Percentiles rank a stretch among this genome's conserved stretches.
phyloP scores from a whole-genome alignment of 2,797 vertebrate genomes.

The Pristis pectinata region DNA sequence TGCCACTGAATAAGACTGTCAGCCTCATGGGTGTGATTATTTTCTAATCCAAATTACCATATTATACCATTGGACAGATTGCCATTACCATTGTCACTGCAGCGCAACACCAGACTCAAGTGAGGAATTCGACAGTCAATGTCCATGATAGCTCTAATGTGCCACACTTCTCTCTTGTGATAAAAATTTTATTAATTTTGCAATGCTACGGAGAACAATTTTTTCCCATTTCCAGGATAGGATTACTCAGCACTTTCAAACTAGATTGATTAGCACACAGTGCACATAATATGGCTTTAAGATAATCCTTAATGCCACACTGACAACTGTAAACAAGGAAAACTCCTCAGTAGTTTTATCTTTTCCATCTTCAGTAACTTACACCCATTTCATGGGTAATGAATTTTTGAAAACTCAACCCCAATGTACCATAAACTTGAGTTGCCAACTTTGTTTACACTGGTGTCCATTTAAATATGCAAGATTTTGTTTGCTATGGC shows the following conservation, averaged over 20 bases:
- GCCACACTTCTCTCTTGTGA: neutral
- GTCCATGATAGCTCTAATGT: neutral
- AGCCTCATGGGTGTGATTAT: neutral
- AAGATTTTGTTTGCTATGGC: too few species aligned
- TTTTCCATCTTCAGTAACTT: neutral
- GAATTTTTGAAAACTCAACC: neutral
- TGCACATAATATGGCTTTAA: neutral
- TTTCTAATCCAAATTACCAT: neutral
- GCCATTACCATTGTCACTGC: neutral
- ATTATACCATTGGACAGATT: neutral
- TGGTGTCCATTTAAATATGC: neutral
- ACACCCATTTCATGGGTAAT: too few species aligned
- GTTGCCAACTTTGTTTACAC: neutral
- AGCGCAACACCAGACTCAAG: neutral
- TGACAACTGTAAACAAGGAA: neutral
- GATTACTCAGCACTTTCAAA: conserved; percentile 21
- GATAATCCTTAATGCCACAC: neutral
- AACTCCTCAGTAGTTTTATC: neutral
- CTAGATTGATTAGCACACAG: neutral
- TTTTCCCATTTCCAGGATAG: neutral
- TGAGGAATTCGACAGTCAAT: neutral
- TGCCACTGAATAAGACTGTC: neutral
- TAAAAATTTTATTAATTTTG: neutral
- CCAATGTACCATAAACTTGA: neutral
- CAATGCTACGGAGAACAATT: neutral